These are phyloP conservation scores for Poecile atricapillus DNA, from an alignment of 2,113 vertebrate genomes.

Conservation along the genomic window DNA sequence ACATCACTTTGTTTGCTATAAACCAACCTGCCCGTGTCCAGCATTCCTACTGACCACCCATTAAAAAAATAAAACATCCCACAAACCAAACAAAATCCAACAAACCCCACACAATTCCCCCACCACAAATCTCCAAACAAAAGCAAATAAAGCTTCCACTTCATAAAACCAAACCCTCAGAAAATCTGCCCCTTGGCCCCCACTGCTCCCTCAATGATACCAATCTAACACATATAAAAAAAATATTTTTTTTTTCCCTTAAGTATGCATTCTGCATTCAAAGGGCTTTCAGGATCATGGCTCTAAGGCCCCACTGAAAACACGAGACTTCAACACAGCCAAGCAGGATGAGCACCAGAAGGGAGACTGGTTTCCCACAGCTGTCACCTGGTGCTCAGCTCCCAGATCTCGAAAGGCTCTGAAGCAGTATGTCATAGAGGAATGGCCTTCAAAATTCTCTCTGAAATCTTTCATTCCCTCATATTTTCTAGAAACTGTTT, in stretches of 20 bases:
- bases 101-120: background rate
- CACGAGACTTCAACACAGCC: fast-evolving
- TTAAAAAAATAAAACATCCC: background rate
- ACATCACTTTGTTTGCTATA: background rate
- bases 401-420: background rate
- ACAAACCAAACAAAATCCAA: background rate
- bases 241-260: background rate
- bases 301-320: background rate
- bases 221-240: background rate
- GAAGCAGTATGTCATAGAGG: fast-evolving
- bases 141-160: background rate
- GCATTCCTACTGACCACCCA: background rate
- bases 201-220: background rate
- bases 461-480: background rate
- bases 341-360: background rate
- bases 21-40: fast-evolving
- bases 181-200: background rate
- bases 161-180: background rate
- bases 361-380: background rate
- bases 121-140: background rate
- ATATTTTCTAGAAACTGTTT: background rate
- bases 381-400: background rate
- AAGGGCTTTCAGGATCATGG: background rate
- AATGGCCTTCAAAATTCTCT: background rate
- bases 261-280: background rate